Evolutionary conservation across 1,140 invertebrate species (phyloP), one percentile per base, ranked within the genome.

Genomic region (Saccostrea cuccullata): DNA sequence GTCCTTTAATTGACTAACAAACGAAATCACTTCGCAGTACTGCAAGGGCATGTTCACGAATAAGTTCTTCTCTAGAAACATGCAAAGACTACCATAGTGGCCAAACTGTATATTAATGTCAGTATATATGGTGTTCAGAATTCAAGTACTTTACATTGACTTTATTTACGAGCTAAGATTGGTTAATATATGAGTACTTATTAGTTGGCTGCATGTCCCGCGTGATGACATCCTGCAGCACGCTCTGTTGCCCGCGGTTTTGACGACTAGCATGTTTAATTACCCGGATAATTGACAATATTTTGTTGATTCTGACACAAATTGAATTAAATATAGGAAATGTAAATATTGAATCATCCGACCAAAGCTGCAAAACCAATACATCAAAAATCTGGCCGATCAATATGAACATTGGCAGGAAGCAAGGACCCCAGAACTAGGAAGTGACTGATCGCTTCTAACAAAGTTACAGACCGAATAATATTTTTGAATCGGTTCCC

Each of bases 261-360:
- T 36, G 15, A 15, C 70, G 70, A 13, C 23, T 77, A 77, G 70
- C 70, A 36, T 36, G 26, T 36, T 77, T 77, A 77, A 77, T 77
- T 77, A 77, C 70, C 70, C 70, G 70, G 70, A 77, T 77, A 77
- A 77, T 77, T 77, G 70, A 30, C 70, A 77, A 36, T 30, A 26
- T 77, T 30, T 77, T 77, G 70, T 77, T 77, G 70, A 77, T 26
- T 77, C 70, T 77, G 30, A 77, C 70, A 77, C 70, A 77, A 77
- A 77, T 77, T 77, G 70, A 77, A 77, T 77, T 77, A 77, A 77
- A 77, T 77, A 77, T 77, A 77, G 70, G 70, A 77, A 77, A 77
- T 77, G 70, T 77, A 77, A 77, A 77, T 77, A 77, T 77, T 77
- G 70, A 77, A 77, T 77, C 70, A 77, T 77, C 70, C 23, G 13